A percentile compares a stretch with the other conserved stretches of the same genome.
Conservation (phyloP, 2,888 invertebrate species). For the Chrysomela aeneicollis region DNA sequence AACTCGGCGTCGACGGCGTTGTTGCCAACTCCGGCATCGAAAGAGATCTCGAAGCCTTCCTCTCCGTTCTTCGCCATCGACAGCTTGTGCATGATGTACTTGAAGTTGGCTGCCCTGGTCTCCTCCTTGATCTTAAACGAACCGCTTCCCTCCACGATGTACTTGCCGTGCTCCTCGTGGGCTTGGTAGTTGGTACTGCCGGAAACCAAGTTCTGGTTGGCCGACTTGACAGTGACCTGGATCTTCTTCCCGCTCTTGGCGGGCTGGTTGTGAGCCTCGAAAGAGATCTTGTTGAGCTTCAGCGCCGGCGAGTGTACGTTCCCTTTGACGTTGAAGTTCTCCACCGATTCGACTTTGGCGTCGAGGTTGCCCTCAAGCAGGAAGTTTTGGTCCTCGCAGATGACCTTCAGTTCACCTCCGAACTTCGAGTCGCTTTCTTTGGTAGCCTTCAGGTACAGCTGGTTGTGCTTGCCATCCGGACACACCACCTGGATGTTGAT, state of each 20-base stretch:
- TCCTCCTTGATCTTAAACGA: conserved; percentile 74
- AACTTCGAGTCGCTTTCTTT: conserved; percentile 67
- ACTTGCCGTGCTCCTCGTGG: conserved; percentile 75
- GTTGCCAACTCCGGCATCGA: conserved; percentile 74
- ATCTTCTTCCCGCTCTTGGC: conserved; percentile 69
- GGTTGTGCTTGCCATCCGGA: conserved; percentile 62
- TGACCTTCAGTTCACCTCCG: conserved; percentile 64
- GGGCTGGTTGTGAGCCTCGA: conserved; percentile 69
- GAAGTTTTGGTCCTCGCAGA: conserved; percentile 57
- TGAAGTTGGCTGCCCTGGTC: conserved; percentile 76
- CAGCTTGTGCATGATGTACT: conserved; percentile 72
- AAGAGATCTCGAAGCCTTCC: conserved; percentile 71
- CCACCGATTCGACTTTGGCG: conserved; percentile 67
- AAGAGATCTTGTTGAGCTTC: conserved; percentile 70
- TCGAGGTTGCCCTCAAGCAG: conserved; percentile 66
- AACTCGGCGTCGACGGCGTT: conserved; percentile 75
- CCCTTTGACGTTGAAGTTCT: conserved; percentile 71
- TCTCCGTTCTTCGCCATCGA: conserved; percentile 70
- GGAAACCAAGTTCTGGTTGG: conserved; percentile 71
- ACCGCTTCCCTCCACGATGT: conserved; percentile 79
- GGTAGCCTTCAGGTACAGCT: conserved; percentile 60
- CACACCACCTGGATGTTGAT: conserved; percentile 66
- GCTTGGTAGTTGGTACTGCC: conserved; percentile 78
- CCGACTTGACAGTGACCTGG: conserved; percentile 70
- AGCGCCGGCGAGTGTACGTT: conserved; percentile 71